Base-by-base conservation (phyloP, 2,888 invertebrate species). In the Ectobius pallidus region DNA sequence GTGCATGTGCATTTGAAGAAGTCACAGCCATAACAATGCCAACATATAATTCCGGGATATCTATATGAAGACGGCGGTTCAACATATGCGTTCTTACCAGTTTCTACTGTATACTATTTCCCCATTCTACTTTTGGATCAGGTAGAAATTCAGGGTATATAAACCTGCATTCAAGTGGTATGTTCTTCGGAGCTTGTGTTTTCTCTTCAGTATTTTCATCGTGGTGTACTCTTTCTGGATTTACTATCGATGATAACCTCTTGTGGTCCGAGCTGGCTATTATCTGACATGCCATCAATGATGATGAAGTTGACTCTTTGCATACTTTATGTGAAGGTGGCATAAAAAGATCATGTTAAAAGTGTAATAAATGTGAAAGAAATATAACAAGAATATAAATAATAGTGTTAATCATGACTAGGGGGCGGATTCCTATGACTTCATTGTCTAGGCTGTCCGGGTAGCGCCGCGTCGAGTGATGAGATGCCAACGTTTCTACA, bases 1-100 rank as follows among this genome's bases (percentile, higher is more conserved):
- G 90, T 2, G 95, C 89, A 85, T 96, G 93, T 3, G 87, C 88
- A 82, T 98, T 97, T 0, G 96, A 90, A 75, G 92, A 90, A 1
- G 92, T 93, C 0, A 98, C 96, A 39, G 95, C 93, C 80, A 99
- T 78, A 74, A 98, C 90, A 32, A 94, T 94, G 16, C 97, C 93
- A 92, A 98, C 97, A 86, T 98, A 99, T 86, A 99, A 99, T 82
- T 99, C 98, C 0, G 99, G 99, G 76, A 99, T 92, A 80, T 94
- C 92, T 76, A 99, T 87, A 75, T 92, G 86, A 68, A 84, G 85
- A 77, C 97, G 86, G 73, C 99, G 87, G 73, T 90, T 89, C 34
- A 99, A 81, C 99, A 99, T 99, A 81, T 99, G 99, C 75, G 86
- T 84, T 74, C 99, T 87, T 81, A 99, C 98, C 20, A 99, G 83